Base-by-base conservation (phyloP, 1,140 invertebrate genomes). In the Onthophagus taurus region DNA sequence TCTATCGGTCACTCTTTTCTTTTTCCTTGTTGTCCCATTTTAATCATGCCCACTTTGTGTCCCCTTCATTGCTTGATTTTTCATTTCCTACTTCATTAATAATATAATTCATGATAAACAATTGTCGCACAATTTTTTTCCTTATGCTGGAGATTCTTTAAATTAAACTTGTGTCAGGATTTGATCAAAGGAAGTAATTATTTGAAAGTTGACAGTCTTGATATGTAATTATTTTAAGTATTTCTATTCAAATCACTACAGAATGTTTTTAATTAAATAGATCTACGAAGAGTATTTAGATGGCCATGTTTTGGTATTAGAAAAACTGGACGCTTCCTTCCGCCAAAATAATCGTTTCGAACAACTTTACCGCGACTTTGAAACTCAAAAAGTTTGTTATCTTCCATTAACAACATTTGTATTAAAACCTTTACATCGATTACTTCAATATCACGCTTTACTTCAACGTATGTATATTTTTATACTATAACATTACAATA, bases 351-450 rank as follows among this genome's bases (percentile, higher is more conserved):
- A 72, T 46, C 71, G 75, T 19, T 90, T 92, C 66, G 83, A 89
- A 52, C 77, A 82, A 52, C 59, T 86, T 4, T 90, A 87, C 59
- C 72, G 80, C 26, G 85, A 89, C 31, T 90, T 93, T 66, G 89
- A 94, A 61, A 74, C 77, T 29, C 82, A 89, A 57, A 85, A 86
- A 67, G 76, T 89, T 30, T 89, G 85, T 57, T 89, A 88, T 60
- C 70, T 96, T 42, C 91, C 92, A 35, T 71, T 96, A 24, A 85
- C 84, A 11, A 79, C 81, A 18, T 85, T 96, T 58, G 71, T 95
- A 17, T 68, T 96, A 38, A 90, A 92, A 59, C 92, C 93, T 24
- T 71, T 92, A 31, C 89, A 95, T 68, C 72, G 91, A 42, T 66
- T 95, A 31, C 69, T 93, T 20, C 89, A 94, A 65, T 93, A 93